A percentile compares a stretch with the other conserved stretches of the same genome.
Evolutionary conservation across 1,140 invertebrate species (phyloP).

Genomic region (Maniola jurtina): DNA sequence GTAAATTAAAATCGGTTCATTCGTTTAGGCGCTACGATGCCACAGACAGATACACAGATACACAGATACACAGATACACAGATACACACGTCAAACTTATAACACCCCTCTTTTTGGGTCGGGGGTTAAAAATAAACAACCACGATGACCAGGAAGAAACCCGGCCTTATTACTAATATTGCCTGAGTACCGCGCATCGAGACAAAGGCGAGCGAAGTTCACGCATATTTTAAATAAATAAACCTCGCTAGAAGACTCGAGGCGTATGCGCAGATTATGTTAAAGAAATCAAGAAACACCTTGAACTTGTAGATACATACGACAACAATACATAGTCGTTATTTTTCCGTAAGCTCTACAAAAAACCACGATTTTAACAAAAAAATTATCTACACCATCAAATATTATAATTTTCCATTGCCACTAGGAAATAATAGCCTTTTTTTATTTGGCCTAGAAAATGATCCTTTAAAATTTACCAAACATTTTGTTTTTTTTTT

Average conservation of each 20-base stretch:
- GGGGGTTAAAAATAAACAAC: slow-evolving; percentile 37
- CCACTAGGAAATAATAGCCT: neutral
- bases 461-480: neutral
- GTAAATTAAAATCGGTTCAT: too few relatives aligned
- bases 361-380: slow-evolving; percentile 1
- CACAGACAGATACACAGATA: too few relatives aligned
- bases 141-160: slow-evolving; percentile 55
- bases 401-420: slow-evolving; percentile 1
- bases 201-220: slow-evolving; percentile 64
- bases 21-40: too few relatives aligned
- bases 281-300: slow-evolving; percentile 21
- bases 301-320: slow-evolving; percentile 23
- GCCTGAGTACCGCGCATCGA: slow-evolving; percentile 36
- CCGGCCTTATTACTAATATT: slow-evolving; percentile 45
- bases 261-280: slow-evolving; percentile 48
- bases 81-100: too few relatives aligned
- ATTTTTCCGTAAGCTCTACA: neutral
- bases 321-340: slow-evolving; percentile 19
- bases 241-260: slow-evolving; percentile 58
- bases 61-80: too few relatives aligned
- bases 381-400: neutral
- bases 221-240: slow-evolving; percentile 76
- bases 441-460: neutral
- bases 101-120: too few relatives aligned
- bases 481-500: neutral